These are phyloP conservation scores for Argynnis bischoffii DNA, from an alignment of 2,888 invertebrate species.

Conservation along the genomic window DNA sequence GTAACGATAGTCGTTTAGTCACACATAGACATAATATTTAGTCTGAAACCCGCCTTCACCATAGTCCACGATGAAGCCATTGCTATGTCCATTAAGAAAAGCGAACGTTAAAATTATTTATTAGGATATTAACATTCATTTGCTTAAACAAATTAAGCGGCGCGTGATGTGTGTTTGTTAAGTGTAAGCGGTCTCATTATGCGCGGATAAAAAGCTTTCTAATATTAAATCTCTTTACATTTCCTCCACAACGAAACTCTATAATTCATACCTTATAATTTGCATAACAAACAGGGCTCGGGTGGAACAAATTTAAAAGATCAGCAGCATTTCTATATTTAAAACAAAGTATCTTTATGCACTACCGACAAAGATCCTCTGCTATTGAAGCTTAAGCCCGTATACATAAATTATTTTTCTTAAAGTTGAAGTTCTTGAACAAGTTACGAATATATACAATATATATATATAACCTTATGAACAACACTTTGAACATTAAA, in stretches of 20 bases:
- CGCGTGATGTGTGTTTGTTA: conserved; percentile 10
- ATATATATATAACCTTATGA: too few relatives aligned
- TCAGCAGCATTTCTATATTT: conserved; percentile 2
- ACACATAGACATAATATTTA: too few relatives aligned
- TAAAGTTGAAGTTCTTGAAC: too few relatives aligned
- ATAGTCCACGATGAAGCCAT: neutral
- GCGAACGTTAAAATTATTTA: conserved; percentile 13
- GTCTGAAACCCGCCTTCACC: neutral
- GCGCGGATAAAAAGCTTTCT: conserved; percentile 24
- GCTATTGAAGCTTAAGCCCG: neutral
- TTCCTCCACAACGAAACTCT: conserved; percentile 8
- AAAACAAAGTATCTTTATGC: neutral
- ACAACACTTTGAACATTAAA: too few relatives aligned
- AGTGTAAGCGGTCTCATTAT: conserved; percentile 22
- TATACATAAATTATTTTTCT: neutral
- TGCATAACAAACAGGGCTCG: conserved; percentile 23
- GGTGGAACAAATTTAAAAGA: neutral
- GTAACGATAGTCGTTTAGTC: too few relatives aligned
- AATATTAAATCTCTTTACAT: conserved; percentile 26
- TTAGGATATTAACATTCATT: conserved; percentile 1
- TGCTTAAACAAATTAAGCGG: conserved; percentile 20
- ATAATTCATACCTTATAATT: conserved; percentile 27
- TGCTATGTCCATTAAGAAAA: neutral
- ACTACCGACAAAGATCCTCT: neutral
- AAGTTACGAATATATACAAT: too few relatives aligned